Conservation (phyloP, 1,140 invertebrate species). For the Drosophila kepulauana region DNA sequence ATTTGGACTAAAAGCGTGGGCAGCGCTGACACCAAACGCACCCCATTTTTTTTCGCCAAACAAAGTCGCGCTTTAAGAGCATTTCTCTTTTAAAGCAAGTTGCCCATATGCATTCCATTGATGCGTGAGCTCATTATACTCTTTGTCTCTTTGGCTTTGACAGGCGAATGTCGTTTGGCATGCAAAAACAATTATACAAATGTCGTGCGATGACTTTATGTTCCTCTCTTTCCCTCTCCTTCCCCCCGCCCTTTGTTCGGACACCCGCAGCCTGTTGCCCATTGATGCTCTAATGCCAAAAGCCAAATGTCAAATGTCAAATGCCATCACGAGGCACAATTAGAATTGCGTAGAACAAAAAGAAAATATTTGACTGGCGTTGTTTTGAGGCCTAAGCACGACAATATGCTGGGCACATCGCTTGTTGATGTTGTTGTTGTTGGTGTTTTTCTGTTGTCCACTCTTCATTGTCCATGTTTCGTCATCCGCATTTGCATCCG, state of each 20-base stretch:
- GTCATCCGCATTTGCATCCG: slow-evolving; percentile 24
- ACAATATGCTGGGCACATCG: slow-evolving; percentile 33
- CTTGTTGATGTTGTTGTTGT: not conserved
- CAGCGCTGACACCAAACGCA: slow-evolving; percentile 23
- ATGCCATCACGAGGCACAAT: slow-evolving; percentile 37
- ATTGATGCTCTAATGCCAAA: not conserved
- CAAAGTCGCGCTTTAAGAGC: slow-evolving; percentile 12
- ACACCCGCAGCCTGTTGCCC: slow-evolving; percentile 1
- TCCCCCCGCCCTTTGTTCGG: not conserved
- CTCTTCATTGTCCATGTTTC: slow-evolving; percentile 29
- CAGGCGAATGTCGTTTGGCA: slow-evolving; percentile 16
- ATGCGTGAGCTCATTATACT: slow-evolving; percentile 28
- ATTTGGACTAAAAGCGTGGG: slow-evolving; percentile 41
- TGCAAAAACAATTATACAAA: slow-evolving; percentile 56
- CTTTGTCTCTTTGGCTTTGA: slow-evolving; percentile 17
- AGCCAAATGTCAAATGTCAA: slow-evolving; percentile 38
- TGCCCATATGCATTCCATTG: slow-evolving; percentile 1
- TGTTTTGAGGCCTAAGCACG: slow-evolving; percentile 52
- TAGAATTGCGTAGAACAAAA: slow-evolving; percentile 39
- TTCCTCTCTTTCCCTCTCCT: not conserved
- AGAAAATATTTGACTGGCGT: slow-evolving; percentile 50
- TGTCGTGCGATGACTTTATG: slow-evolving; percentile 2
- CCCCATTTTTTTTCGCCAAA: not conserved
- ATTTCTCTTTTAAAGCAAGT: slow-evolving; percentile 5
- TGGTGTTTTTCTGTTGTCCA: slow-evolving; percentile 15